Evolutionary conservation across 2,113 vertebrate genomes (phyloP), one percentile per base, ranked within the genome.

Genomic region (Ictalurus punctatus): DNA sequence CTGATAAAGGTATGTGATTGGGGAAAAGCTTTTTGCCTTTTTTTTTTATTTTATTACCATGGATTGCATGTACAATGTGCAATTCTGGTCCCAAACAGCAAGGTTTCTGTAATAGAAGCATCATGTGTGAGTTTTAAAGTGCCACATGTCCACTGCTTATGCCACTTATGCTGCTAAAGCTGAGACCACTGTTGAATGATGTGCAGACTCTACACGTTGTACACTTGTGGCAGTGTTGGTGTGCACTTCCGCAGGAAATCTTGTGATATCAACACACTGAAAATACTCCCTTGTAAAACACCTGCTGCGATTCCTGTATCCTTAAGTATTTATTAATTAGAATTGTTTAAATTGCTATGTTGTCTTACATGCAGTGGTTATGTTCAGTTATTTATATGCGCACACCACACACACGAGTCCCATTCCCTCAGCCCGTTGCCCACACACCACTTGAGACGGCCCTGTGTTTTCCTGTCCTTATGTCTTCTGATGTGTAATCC

Each of bases 1-100:
- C 96, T 94, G 96, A 97, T 73, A 96, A 95, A 98, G 98, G 98
- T 98, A 97, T 86, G 97, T 95, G 81, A 25, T 37, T 59, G 71
- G 27, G 25, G 40, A 7, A 23, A 86, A 84, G n/a, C 13, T 14
- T 69, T 30, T 16, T 69, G 23, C 27, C 34, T 34, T 74, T 17
- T 19, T 73, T 40, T 40, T 71, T 19, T 74, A 17, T 17, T 40
- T 74, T 74, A 40, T 74, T 40, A 40, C 37, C 34, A 37, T 40
- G 40, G 21, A 48, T 23, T 48, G 73, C 73, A 76, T 48, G 21
- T 37, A 3, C 37, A 74, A 10, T 19, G 19, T 44, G 9, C 7
- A 76, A 76, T 76, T 76, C 73, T 44, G 34, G 19, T 76, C 37
- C 19, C 37, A 44, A 76, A 44, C 73, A 76, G 8, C 25, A 23